Conservation (phyloP, 2,888 invertebrate genomes). For the Lymantria dispar region DNA sequence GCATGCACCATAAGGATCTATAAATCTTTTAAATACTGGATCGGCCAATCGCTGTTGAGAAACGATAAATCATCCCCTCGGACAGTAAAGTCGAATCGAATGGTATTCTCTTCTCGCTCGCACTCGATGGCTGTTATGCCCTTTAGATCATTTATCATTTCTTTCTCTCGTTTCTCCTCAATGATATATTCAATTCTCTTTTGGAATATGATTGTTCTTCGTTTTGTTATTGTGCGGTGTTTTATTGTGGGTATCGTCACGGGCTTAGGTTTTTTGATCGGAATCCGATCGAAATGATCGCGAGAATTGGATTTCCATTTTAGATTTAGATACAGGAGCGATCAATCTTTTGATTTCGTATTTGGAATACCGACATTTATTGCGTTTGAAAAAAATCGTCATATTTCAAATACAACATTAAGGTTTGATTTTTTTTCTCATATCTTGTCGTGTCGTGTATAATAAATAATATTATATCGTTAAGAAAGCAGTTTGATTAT, state of each 20-base stretch:
- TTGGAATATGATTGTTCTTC: constrained; percentile 79
- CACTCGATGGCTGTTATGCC: constrained; percentile 51
- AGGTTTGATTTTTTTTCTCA: no score
- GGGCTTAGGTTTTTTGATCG: constrained; percentile 76
- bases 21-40: constrained; percentile 79
- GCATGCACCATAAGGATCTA: constrained; percentile 78
- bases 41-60: constrained; percentile 82
- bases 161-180: constrained; percentile 75
- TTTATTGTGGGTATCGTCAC: constrained; percentile 79
- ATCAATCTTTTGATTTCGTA: constrained; percentile 61
- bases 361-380: no score
- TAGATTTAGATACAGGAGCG: constrained; percentile 64
- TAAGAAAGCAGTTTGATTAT: no score
- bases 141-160: constrained; percentile 77
- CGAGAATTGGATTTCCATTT: constrained; percentile 80
- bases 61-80: constrained; percentile 79
- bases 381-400: no score
- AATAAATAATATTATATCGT: no score
- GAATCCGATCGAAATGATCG: constrained; percentile 77
- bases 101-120: constrained; percentile 59
- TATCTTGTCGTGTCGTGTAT: no score
- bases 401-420: no score
- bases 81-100: constrained; percentile 69
- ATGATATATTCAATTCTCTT: constrained; percentile 82
- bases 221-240: constrained; percentile 77